These are phyloP conservation scores for Philereme vetulata DNA, from an alignment of 2,888 invertebrate genomes.

Conservation along the genomic window DNA sequence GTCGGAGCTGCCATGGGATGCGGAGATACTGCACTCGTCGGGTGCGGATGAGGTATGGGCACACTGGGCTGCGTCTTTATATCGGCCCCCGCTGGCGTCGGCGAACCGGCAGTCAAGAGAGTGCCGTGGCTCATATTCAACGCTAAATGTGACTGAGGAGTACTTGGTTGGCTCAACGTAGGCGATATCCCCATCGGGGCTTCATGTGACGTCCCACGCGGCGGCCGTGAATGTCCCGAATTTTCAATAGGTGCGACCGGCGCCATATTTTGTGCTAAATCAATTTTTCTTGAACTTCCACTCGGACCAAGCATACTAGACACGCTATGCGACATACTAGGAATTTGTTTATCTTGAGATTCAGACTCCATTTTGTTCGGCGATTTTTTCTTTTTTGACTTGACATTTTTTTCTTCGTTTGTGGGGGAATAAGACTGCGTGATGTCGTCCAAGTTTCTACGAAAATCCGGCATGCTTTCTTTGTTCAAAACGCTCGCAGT, in stretches of 20 bases:
- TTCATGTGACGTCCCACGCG: slow-evolving; percentile 47
- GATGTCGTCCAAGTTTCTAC: slow-evolving; percentile 77
- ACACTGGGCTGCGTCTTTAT: slow-evolving; percentile 42
- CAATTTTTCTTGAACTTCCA: slow-evolving; percentile 43
- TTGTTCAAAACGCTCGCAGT: slow-evolving; percentile 73
- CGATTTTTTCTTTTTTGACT: slow-evolving; percentile 74
- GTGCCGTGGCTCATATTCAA: slow-evolving; percentile 56
- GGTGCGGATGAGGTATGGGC: slow-evolving; percentile 30
- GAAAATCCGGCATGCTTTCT: slow-evolving; percentile 76
- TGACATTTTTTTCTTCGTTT: slow-evolving; percentile 64
- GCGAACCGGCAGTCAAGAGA: slow-evolving; percentile 54
- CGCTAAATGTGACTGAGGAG: slow-evolving; percentile 45
- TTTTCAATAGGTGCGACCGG: slow-evolving; percentile 51
- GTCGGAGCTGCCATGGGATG: slow-evolving; percentile 48
- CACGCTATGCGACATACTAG: slow-evolving; percentile 73
- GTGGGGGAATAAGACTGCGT: slow-evolving; percentile 78
- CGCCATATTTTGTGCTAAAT: slow-evolving; percentile 43
- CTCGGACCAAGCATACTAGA: slow-evolving; percentile 67
- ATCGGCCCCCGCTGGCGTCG: slow-evolving; percentile 45
- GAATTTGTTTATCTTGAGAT: slow-evolving; percentile 52
- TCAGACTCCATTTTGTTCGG: slow-evolving; percentile 65
- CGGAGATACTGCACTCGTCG: slow-evolving; percentile 44
- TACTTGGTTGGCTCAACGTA: slow-evolving; percentile 28
- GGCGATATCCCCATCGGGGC: slow-evolving; percentile 24
- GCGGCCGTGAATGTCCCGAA: slow-evolving; percentile 33